Percentiles rank a stretch among this genome's conserved stretches.
These are phyloP conservation scores for Fulica atra DNA, from an alignment of 2,113 vertebrate species.

Conservation along the genomic window DNA sequence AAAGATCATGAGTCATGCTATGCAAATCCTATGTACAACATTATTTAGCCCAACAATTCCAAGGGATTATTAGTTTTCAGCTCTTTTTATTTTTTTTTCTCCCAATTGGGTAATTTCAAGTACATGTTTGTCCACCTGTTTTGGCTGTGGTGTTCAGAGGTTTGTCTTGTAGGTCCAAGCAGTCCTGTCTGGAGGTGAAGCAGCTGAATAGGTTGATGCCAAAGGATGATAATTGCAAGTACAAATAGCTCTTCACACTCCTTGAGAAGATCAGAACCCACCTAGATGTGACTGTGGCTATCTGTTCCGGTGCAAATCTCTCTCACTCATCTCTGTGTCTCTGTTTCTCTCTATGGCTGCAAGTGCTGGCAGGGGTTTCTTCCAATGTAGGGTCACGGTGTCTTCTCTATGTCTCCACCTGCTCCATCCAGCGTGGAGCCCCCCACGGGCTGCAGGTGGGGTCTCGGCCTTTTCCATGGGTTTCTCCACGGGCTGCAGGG, in stretches of 20 bases:
- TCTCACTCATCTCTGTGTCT: too few species aligned
- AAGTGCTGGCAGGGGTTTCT: too few species aligned
- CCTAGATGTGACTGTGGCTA: not conserved
- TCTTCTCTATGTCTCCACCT: too few species aligned
- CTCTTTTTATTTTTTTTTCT: not conserved
- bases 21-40: not conserved
- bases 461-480: too few species aligned
- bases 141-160: not conserved
- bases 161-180: not conserved
- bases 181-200: not conserved
- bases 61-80: not conserved
- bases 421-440: too few species aligned
- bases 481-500: too few species aligned
- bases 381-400: too few species aligned
- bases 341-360: too few species aligned
- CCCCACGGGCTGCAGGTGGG: too few species aligned
- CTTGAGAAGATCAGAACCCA: not conserved
- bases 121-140: not conserved
- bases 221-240: not conserved
- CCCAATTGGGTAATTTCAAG: not conserved
- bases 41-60: not conserved
- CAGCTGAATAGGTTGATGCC: not conserved
- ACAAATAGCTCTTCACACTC: not conserved
- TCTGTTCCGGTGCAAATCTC: too few species aligned
- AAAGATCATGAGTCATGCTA: not conserved